Evolutionary conservation across 2,888 invertebrate genomes (phyloP).

Genomic region (Drosophila picticornis): DNA sequence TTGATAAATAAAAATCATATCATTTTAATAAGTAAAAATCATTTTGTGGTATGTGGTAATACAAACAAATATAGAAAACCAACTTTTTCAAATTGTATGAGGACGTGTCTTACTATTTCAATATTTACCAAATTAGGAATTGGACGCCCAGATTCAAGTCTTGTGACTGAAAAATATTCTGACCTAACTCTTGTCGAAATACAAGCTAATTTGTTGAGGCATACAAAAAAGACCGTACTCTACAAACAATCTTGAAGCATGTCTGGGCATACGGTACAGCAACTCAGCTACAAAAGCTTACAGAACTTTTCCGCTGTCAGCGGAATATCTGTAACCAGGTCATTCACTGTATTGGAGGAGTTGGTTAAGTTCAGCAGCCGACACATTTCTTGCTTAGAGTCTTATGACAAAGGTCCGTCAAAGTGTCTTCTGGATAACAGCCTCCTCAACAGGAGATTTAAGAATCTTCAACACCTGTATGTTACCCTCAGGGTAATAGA

Average conservation of each 20-base stretch:
- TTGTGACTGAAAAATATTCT: neutral
- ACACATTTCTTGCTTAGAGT: neutral
- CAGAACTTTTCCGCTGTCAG: neutral
- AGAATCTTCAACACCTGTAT: neutral
- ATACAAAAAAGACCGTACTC: neutral
- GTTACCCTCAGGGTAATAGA: neutral
- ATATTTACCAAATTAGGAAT: neutral
- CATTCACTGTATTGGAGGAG: too few relatives aligned
- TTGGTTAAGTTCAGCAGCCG: neutral
- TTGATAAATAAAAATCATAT: slow-evolving; percentile 58
- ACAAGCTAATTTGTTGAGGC: neutral
- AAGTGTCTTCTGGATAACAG: neutral
- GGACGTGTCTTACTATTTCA: neutral
- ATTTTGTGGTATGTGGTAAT: neutral
- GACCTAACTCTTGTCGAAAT: neutral
- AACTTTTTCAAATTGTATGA: neutral
- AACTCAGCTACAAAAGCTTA: neutral
- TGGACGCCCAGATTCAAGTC: neutral
- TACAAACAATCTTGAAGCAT: neutral
- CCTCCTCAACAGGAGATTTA: neutral
- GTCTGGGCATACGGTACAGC: neutral
- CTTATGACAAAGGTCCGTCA: neutral
- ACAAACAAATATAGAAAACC: neutral
- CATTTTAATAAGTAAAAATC: slow-evolving; percentile 48
- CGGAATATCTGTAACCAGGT: too few relatives aligned